phyloP scores from a whole-genome alignment of 2,888 invertebrate species.

The Conistra vaccinii region DNA sequence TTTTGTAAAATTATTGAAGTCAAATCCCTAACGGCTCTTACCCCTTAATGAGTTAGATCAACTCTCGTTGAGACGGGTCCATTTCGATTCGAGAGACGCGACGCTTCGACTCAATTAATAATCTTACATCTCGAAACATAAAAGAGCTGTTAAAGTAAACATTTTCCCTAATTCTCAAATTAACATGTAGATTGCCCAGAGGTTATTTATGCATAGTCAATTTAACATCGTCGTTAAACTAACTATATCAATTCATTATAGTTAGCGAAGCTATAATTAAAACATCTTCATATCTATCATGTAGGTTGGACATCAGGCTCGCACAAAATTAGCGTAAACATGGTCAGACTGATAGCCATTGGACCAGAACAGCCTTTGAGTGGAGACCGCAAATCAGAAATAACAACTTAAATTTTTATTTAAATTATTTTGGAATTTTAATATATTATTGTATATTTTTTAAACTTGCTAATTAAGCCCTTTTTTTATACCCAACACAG shows the following conservation, averaged over 20 bases:
- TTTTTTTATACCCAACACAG: no score
- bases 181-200: conserved; percentile 21
- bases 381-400: neutral
- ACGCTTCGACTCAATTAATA: neutral
- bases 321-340: neutral
- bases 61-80: neutral
- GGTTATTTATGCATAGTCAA: conserved; percentile 23
- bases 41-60: no score
- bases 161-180: neutral
- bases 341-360: neutral
- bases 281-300: neutral
- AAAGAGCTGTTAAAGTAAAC: conserved; percentile 1
- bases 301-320: neutral
- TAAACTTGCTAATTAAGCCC: no score
- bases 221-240: conserved; percentile 23
- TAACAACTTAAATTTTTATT: no score
- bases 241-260: conserved; percentile 18
- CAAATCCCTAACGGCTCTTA: no score
- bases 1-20: neutral
- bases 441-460: no score
- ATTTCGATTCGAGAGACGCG: no score
- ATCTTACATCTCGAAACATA: neutral
- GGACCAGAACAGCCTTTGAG: neutral
- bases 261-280: neutral
- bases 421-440: no score